Base-by-base conservation (phyloP, 2,888 invertebrate genomes). In the Meandrusa payeni region DNA sequence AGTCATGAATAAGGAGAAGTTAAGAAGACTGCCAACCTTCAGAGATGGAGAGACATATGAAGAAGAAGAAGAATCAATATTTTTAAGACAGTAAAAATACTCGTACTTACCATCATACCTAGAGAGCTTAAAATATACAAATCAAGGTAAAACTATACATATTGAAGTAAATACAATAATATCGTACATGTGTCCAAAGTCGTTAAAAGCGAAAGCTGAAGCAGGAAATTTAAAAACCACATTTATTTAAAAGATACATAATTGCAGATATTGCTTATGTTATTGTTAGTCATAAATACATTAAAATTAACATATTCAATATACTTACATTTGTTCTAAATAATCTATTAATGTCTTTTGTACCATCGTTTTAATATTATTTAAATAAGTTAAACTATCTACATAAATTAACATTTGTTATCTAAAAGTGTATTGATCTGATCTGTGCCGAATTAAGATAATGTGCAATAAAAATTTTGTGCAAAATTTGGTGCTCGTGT, bases 181-280 rank as follows among this genome's bases (percentile, higher is more conserved):
- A n/a, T n/a, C n/a, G n/a, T n/a, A n/a, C n/a, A 23, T 24, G 5
- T 22, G 22, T 36, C 5, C 9, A 27, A 20, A 43, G 6, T 36
- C 41, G 22, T 40, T 41, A 33, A 6, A 48, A 46, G 51, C 55
- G 27, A 46, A 56, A 57, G 79, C 78, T 40, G 23, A 79, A 77
- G 81, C 80, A 50, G 66, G 72, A 74, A 77, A 68, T 55, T 41
- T 70, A 55, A 67, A 48, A 62, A 60, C 48, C 59, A 57, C 59
- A 54, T 55, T 58, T 36, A 55, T 55, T 59, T 42, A 55, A 41
- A 57, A 56, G 56, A 43, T 52, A 63, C 48, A 54, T 48, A 33
- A 54, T 41, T 28, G 50, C 38, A 46, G 41, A 47, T 28, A 33
- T 10, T 12, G 51, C 51, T n/a, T 24, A 26, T n/a, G 13, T 26